Percentiles rank a stretch among this genome's conserved stretches.
Evolutionary conservation across 1,140 invertebrate species (phyloP).

Genomic region (Dendroctonus ponderosae): DNA sequence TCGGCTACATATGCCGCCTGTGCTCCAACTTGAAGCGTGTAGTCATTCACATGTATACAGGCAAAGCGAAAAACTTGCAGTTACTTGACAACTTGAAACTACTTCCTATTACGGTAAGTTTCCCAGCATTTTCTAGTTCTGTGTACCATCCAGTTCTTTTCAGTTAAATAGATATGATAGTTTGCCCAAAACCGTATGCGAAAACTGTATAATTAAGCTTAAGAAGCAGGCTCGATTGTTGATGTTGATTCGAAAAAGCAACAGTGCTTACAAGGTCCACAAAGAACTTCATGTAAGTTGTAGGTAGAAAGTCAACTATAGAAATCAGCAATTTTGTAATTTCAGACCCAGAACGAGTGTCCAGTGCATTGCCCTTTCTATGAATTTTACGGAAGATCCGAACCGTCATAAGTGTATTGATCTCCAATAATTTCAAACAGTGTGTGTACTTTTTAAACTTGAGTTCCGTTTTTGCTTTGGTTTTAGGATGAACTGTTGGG

Average conservation of each 20-base stretch:
- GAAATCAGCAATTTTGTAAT: too few species aligned
- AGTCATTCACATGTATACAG: slow-evolving; percentile 37
- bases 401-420: too few species aligned
- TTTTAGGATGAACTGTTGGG: too few species aligned
- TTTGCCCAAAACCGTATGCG: slow-evolving; percentile 40
- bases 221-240: slow-evolving; percentile 36
- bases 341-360: too few species aligned
- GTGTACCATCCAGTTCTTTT: slow-evolving; percentile 10
- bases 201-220: slow-evolving; percentile 39
- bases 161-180: slow-evolving; percentile 40
- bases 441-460: too few species aligned
- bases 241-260: slow-evolving; percentile 34
- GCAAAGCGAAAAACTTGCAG: slow-evolving; percentile 26
- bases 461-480: too few species aligned
- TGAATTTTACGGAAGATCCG: too few species aligned
- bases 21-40: slow-evolving; percentile 35
- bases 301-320: neutral
- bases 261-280: slow-evolving; percentile 28
- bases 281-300: slow-evolving; percentile 35
- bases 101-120: slow-evolving; percentile 35
- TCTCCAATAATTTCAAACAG: too few species aligned
- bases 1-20: slow-evolving; percentile 36
- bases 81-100: slow-evolving; percentile 32
- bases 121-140: neutral
- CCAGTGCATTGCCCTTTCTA: too few species aligned